Conservation (phyloP, 2,797 vertebrate species). For the Oryzias sinensis region DNA sequence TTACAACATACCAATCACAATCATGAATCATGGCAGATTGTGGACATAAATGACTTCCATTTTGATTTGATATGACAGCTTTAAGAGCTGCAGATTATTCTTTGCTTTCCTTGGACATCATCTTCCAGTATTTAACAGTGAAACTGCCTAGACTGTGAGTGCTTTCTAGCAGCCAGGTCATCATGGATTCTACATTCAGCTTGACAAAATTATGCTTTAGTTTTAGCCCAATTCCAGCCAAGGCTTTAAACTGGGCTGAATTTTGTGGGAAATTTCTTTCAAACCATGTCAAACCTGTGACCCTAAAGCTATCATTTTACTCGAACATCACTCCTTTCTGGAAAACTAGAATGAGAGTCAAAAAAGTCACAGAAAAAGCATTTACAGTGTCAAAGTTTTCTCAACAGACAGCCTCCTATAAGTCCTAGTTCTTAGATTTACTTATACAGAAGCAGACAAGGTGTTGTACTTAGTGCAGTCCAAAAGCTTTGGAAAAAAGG, state of each 20-base stretch:
- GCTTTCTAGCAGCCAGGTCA: conserved; percentile 31
- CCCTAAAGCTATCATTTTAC: conserved; percentile 31
- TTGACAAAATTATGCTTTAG: conserved; percentile 46
- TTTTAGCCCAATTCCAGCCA: conserved; percentile 15
- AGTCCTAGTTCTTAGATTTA: no score
- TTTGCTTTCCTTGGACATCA: conserved; percentile 46
- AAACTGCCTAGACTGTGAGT: conserved; percentile 24
- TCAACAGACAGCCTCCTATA: no score
- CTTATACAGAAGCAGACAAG: no score
- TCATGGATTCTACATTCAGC: conserved; percentile 35
- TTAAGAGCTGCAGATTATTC: conserved; percentile 32
- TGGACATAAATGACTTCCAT: conserved; percentile 40
- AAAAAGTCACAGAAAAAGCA: no score
- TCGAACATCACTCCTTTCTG: background rate
- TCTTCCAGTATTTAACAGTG: conserved; percentile 27
- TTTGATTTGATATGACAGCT: conserved; percentile 49
- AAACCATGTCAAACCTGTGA: conserved; percentile 36
- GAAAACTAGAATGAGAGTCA: no score
- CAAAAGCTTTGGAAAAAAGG: no score
- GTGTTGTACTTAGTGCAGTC: no score
- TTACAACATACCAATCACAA: conserved; percentile 51
- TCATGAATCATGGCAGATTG: conserved; percentile 52
- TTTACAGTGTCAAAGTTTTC: no score
- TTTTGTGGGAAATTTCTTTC: conserved; percentile 45
- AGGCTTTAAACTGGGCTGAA: conserved; percentile 44